These are phyloP conservation scores for Chaetodon trifascialis DNA, from an alignment of 2,113 vertebrate genomes.

Conservation along the genomic window DNA sequence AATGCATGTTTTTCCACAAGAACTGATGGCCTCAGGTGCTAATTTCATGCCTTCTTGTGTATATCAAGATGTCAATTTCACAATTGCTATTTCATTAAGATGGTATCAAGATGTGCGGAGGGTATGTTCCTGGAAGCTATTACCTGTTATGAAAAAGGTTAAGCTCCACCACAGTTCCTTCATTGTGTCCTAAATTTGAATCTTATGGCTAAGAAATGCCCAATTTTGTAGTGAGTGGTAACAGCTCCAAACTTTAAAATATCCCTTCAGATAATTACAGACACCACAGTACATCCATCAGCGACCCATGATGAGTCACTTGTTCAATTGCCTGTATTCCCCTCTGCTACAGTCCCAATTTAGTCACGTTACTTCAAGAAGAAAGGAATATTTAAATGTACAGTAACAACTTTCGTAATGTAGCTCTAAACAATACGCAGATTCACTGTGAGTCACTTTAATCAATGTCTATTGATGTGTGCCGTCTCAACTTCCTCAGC, in stretches of 20 bases:
- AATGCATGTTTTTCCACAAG: background rate
- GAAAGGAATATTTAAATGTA: constrained; percentile 11
- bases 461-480: constrained; percentile 8
- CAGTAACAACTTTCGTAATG: background rate
- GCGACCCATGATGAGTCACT: background rate
- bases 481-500: constrained; percentile 3
- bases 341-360: background rate
- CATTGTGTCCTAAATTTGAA: background rate
- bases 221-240: background rate
- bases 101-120: background rate
- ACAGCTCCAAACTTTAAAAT: background rate
- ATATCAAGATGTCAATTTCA: background rate
- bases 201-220: background rate
- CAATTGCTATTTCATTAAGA: background rate
- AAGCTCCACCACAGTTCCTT: background rate
- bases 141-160: background rate
- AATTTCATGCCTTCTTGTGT: background rate
- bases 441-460: constrained; percentile 27
- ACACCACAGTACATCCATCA: background rate
- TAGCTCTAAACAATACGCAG: constrained; percentile 9
- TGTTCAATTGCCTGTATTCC: background rate
- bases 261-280: background rate
- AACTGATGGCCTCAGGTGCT: background rate
- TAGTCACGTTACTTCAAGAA: background rate
- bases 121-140: background rate